phyloP scores from a whole-genome alignment of 2,888 invertebrate genomes.

The Chironomus tentans region DNA sequence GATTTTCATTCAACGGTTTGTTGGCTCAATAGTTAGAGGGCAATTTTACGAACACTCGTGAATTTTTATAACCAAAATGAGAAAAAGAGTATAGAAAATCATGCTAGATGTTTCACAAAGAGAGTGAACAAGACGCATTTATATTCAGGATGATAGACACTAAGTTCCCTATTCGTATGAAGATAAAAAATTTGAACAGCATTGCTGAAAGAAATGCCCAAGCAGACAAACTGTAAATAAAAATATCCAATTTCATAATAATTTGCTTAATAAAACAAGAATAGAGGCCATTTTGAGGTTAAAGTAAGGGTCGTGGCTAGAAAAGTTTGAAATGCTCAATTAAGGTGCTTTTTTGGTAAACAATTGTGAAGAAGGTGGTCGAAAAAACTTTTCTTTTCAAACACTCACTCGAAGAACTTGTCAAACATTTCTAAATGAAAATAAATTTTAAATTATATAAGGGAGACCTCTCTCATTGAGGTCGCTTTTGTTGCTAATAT shows the following conservation, averaged over 20 bases:
- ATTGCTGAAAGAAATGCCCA: no score
- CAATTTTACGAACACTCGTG: not conserved
- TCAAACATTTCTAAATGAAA: no score
- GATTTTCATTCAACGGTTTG: not conserved
- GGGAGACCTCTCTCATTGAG: not conserved
- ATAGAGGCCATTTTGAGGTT: not conserved
- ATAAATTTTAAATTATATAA: no score
- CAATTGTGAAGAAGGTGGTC: not conserved
- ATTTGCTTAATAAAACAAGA: not conserved
- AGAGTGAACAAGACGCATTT: not conserved
- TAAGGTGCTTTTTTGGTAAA: not conserved
- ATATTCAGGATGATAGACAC: not conserved
- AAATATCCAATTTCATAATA: not conserved
- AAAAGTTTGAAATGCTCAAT: not conserved
- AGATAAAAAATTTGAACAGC: no score
- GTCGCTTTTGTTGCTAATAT: constrained; percentile 9
- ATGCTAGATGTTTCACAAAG: no score
- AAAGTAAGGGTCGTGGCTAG: not conserved
- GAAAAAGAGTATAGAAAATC: no score
- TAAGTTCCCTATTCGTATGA: no score
- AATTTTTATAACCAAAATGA: not conserved
- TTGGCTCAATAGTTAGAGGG: not conserved
- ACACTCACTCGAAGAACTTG: no score
- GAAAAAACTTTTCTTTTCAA: no score
- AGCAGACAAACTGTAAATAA: not conserved